These are phyloP conservation scores for Taenioides sp. DNA, from an alignment of 2,797 vertebrate genomes.

Conservation along the genomic window DNA sequence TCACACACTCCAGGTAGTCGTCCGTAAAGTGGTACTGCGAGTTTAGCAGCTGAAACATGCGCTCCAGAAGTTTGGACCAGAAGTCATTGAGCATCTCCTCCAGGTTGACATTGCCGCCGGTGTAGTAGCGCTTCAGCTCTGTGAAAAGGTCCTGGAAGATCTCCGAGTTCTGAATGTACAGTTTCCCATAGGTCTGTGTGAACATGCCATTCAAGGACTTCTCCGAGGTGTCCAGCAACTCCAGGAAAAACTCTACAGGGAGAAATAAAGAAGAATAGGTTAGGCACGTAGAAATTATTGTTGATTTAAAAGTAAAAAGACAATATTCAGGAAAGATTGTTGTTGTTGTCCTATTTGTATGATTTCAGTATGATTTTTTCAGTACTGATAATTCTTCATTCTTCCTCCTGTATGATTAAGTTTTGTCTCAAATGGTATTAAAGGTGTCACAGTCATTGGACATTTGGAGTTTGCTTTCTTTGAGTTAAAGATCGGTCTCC, in stretches of 20 bases:
- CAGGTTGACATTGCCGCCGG: conserved; percentile 92
- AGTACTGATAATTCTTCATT: too few relatives aligned
- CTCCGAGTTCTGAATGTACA: conserved; percentile 94
- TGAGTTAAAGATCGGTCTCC: too few relatives aligned
- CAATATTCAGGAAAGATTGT: background rate
- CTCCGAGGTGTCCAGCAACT: conserved; percentile 93
- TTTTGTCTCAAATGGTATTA: too few relatives aligned
- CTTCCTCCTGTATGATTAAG: too few relatives aligned
- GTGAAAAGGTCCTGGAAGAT: conserved; percentile 96
- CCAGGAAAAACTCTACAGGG: conserved; percentile 89
- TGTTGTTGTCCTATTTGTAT: too few relatives aligned
- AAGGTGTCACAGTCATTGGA: too few relatives aligned
- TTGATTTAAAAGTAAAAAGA: background rate
- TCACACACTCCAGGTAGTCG: conserved; percentile 95
- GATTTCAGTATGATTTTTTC: too few relatives aligned
- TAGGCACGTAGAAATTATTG: conserved; percentile 28
- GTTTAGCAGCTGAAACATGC: conserved; percentile 96
- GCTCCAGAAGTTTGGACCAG: conserved; percentile 92
- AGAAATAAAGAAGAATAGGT: conserved; percentile 27
- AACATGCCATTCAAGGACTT: conserved; percentile 94
- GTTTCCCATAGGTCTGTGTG: conserved; percentile 88
- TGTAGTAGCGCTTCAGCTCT: conserved; percentile 94
- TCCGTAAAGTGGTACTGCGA: conserved; percentile 94
- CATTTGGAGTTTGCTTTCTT: too few relatives aligned
- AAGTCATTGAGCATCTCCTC: conserved; percentile 98